Base-by-base conservation (phyloP, 2,888 invertebrate species). In the Pherbina coryleti region DNA sequence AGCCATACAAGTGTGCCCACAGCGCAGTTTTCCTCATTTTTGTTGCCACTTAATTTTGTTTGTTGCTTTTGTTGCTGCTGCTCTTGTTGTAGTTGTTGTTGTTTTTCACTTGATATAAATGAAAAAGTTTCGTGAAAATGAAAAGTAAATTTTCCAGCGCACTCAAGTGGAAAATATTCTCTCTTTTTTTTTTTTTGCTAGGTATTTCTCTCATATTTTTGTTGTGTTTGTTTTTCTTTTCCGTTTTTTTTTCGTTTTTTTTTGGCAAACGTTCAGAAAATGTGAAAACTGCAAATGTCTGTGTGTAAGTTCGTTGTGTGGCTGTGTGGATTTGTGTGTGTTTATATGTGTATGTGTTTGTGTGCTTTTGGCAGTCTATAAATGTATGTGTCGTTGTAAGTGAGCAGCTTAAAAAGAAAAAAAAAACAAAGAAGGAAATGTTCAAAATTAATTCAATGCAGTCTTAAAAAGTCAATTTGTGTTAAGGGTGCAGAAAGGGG, bases 61-160 rank as follows among this genome's bases (percentile, higher is more conserved):
- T 64, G 64, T 64, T 64, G 49, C n/a, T 28, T 19, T 28, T 73
- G 60, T 60, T 70, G 70, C 28, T 53, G 70, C 28, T 70, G 37
- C 25, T 71, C 9, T 22, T 60, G 49, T 62, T 62, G 49, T n/a
- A 51, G 64, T 51, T 51, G 51, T 34, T 73, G 70, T n/a, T 53
- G 55, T 70, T 53, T 28, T 70, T 25, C 62, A 34, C 14, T 44
- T 28, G 28, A 73, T 62, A 62, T 74, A 66, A 66, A 74, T 74
- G 74, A 74, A 66, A 74, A 74, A 74, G 74, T 74, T 74, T 74
- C 64, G 74, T 51, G 64, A 64, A 74, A 74, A 74, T 74, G 64
- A 74, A 74, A 74, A 74, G 64, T 64, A 66, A 66, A 55, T 74
- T 74, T 74, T 64, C 28, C 49, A 51, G 64, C 31, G 74, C 53